phyloP scores from a whole-genome alignment of 2,113 vertebrate species.

The Rhipidura dahli region DNA sequence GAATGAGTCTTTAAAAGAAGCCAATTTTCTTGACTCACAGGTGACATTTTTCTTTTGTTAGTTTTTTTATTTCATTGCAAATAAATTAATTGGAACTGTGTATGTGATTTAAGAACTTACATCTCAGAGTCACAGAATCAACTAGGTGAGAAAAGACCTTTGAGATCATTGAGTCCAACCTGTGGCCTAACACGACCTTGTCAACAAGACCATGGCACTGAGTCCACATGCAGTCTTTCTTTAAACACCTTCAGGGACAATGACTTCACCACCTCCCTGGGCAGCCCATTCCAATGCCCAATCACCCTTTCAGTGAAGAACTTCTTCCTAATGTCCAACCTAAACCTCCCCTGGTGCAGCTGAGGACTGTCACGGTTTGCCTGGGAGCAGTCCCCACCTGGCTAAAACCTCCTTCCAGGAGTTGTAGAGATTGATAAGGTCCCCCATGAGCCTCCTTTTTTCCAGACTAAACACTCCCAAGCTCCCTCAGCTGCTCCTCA shows the following conservation, averaged over 20 bases:
- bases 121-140: neutral
- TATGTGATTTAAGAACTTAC: neutral
- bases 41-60: neutral
- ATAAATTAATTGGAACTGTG: neutral
- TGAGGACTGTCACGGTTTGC: neutral
- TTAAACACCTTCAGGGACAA: neutral
- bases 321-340: neutral
- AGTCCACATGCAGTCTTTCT: neutral
- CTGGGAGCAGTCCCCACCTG: rapidly evolving
- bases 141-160: neutral
- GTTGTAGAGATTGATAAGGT: no score
- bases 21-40: neutral
- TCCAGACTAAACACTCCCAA: neutral
- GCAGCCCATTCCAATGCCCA: neutral
- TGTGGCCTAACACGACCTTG: neutral
- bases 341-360: neutral
- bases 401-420: neutral
- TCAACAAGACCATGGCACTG: rapidly evolving
- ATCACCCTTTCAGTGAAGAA: neutral
- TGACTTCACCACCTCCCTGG: neutral
- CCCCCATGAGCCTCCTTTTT: neutral
- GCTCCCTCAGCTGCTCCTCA: neutral
- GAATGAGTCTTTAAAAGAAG: neutral
- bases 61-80: neutral
- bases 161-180: neutral